Conservation (phyloP, 2,888 invertebrate genomes). For the Flexamia atlantica region DNA sequence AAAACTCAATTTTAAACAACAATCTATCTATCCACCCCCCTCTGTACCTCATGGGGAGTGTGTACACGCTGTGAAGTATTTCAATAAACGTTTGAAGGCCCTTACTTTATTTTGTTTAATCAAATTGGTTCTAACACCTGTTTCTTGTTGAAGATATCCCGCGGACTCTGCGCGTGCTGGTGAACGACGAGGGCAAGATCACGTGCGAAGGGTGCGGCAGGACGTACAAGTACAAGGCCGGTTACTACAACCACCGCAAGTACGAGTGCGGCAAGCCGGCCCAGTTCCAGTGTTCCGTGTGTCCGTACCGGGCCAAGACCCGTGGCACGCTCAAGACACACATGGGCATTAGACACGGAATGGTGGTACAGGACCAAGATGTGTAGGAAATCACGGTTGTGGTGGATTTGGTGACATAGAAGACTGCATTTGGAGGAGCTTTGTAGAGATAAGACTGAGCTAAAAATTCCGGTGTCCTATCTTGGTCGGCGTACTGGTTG, state of each 20-base stretch:
- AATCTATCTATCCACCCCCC: no score
- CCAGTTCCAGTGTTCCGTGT: slow-evolving; percentile 82
- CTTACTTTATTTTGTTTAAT: no score
- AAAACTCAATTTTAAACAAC: no score
- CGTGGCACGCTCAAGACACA: neutral
- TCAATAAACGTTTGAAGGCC: no score
- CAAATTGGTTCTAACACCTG: neutral
- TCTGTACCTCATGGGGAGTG: no score
- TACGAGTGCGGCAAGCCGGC: slow-evolving; percentile 73
- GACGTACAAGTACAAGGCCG: slow-evolving; percentile 72
- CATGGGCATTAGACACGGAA: slow-evolving; percentile 14
- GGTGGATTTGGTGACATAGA: no score
- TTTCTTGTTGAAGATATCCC: slow-evolving; percentile 45
- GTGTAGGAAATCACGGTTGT: neutral
- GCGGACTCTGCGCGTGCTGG: neutral
- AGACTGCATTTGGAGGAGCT: no score
- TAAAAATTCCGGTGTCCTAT: no score
- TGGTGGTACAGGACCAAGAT: neutral
- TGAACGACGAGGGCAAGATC: slow-evolving; percentile 26
- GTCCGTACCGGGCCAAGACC: slow-evolving; percentile 74
- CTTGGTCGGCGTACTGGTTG: no score
- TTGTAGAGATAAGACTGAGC: no score
- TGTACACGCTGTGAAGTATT: no score
- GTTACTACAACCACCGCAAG: slow-evolving; percentile 70
- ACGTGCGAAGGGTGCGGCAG: slow-evolving; percentile 68